Conservation (phyloP, 2,113 vertebrate genomes). For the Paratilapia polleni region DNA sequence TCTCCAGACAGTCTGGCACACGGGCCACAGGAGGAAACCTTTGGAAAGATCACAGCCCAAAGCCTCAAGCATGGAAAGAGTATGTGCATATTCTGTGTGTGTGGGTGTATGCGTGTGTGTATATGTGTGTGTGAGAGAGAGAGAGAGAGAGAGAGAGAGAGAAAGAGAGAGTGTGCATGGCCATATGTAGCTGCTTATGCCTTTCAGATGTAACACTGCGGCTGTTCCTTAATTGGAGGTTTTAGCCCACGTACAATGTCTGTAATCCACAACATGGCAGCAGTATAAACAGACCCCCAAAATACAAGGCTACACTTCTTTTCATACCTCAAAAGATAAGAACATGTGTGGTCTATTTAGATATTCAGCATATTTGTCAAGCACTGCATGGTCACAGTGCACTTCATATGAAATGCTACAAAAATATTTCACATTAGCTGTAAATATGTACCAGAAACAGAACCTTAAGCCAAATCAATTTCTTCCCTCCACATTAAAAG, state of each 20-base stretch:
- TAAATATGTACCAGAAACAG: neutral
- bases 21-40: slow-evolving; percentile 69
- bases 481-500: neutral
- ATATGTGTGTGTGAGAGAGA: no score
- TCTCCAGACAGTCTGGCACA: slow-evolving; percentile 75
- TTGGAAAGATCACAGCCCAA: slow-evolving; percentile 69
- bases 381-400: neutral
- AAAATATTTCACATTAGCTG: slow-evolving; percentile 22
- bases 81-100: slow-evolving; percentile 21
- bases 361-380: slow-evolving; percentile 9
- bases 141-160: neutral
- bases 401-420: neutral
- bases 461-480: neutral
- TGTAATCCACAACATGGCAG: slow-evolving; percentile 40
- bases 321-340: neutral
- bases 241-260: slow-evolving; percentile 32
- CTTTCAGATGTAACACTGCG: slow-evolving; percentile 43
- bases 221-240: slow-evolving; percentile 47
- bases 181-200: slow-evolving; percentile 47
- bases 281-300: neutral
- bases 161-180: neutral
- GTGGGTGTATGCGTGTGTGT: neutral
- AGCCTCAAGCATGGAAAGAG: slow-evolving; percentile 62
- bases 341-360: slow-evolving; percentile 4
- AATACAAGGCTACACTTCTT: neutral